phyloP scores from a whole-genome alignment of 1,140 invertebrate genomes.

The Ridgeia piscesae region DNA sequence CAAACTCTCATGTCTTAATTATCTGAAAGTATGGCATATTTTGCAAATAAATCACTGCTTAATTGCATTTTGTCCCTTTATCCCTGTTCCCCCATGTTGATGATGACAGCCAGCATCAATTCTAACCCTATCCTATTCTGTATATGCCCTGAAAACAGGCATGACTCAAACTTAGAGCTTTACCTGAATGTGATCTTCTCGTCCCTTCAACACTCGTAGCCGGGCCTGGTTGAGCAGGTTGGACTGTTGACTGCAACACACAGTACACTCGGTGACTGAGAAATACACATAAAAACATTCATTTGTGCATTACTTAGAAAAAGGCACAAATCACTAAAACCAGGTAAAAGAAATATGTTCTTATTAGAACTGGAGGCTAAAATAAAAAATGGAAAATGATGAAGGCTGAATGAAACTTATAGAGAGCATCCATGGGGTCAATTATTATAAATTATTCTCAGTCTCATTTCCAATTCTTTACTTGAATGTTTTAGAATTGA shows the following conservation, averaged over 20 bases:
- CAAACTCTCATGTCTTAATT: no score
- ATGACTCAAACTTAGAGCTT: slow-evolving; percentile 8
- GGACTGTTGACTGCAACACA: slow-evolving; percentile 84
- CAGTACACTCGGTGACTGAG: slow-evolving; percentile 13
- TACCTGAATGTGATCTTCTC: slow-evolving; percentile 85
- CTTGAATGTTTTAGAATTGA: no score
- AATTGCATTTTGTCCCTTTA: no score
- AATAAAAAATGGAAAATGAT: background rate
- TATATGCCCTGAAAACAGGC: no score
- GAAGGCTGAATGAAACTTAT: no score
- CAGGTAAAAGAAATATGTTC: background rate
- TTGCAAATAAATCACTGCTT: no score
- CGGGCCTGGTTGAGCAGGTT: slow-evolving; percentile 98
- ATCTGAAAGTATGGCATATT: no score
- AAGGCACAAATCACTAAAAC: background rate
- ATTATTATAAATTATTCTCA: no score
- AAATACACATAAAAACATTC: background rate
- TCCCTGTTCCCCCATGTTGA: no score
- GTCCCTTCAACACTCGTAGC: slow-evolving; percentile 90
- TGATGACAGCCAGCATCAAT: no score
- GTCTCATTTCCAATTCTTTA: no score
- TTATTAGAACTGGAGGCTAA: background rate
- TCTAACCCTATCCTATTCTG: no score
- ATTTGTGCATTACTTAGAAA: background rate
- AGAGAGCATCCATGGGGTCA: background rate